phyloP scores from a whole-genome alignment of 1,140 invertebrate species.

The Diorhabda carinulata region DNA sequence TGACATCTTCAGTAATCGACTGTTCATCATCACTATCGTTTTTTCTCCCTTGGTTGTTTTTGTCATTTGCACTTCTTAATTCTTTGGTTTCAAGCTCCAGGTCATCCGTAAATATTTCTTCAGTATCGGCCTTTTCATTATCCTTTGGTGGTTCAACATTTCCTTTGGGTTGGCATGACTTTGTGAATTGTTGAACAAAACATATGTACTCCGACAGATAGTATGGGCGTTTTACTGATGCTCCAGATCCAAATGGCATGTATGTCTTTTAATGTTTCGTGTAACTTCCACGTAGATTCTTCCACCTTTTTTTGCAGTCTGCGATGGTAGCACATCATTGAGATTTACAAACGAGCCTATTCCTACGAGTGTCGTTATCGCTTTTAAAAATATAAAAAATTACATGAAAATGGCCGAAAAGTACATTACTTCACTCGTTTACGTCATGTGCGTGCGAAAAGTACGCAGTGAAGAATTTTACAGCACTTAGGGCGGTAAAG shows the following conservation, averaged over 20 bases:
- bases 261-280: slow-evolving; percentile 14
- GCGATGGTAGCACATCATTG: slow-evolving; percentile 5
- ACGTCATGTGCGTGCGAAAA: no score
- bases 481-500: no score
- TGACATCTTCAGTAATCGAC: slow-evolving; percentile 21
- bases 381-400: background rate
- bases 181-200: slow-evolving; percentile 18
- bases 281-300: slow-evolving; percentile 10
- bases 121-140: slow-evolving; percentile 16
- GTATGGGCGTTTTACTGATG: slow-evolving; percentile 9
- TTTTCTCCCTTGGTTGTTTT: slow-evolving; percentile 18
- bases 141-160: slow-evolving; percentile 8
- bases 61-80: slow-evolving; percentile 5
- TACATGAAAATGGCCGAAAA: background rate
- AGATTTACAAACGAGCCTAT: background rate
- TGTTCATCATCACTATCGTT: slow-evolving; percentile 19
- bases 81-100: slow-evolving; percentile 8
- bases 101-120: background rate
- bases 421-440: no score
- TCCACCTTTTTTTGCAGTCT: slow-evolving; percentile 20
- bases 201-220: slow-evolving; percentile 13
- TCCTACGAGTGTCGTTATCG: background rate
- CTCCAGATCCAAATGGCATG: slow-evolving; percentile 2
- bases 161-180: slow-evolving; percentile 18
- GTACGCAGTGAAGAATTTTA: no score